Conservation (phyloP, 2,888 invertebrate genomes). For the Isoperla grammatica region DNA sequence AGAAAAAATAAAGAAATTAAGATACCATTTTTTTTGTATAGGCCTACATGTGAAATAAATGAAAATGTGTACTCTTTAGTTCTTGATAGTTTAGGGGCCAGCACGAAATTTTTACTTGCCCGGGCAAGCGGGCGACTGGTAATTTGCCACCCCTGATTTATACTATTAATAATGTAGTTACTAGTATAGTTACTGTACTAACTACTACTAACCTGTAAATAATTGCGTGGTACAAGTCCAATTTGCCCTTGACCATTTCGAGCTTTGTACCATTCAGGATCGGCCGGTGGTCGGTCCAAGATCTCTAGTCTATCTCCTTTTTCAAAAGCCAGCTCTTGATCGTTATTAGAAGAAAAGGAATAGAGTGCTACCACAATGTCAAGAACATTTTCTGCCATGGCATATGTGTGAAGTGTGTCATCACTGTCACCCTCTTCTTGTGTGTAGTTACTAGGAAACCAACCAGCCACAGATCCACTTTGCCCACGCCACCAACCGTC, state of each 20-base stretch:
- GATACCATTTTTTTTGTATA: too few species aligned
- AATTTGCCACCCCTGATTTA: too few species aligned
- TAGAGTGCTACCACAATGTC: conserved; percentile 95
- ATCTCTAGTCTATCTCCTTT: conserved; percentile 96
- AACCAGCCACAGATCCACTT: conserved; percentile 62
- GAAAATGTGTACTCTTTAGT: too few species aligned
- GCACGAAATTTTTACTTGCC: too few species aligned
- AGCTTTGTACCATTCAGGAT: conserved; percentile 99
- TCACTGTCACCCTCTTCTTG: conserved; percentile 78
- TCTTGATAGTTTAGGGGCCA: too few species aligned
- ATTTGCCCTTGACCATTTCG: conserved; percentile 87
- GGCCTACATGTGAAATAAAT: too few species aligned
- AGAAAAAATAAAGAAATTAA: too few species aligned
- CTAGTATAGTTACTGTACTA: too few species aligned
- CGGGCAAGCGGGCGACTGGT: too few species aligned
- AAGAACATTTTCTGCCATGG: conserved; percentile 91
- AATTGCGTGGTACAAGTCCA: conserved; percentile 93
- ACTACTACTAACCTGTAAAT: conserved; percentile 55
- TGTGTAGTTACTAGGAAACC: conserved; percentile 99
- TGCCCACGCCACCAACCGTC: conserved; percentile 99
- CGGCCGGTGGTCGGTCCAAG: conserved; percentile 90
- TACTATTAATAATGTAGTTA: too few species aligned
- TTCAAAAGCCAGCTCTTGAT: conserved; percentile 93
- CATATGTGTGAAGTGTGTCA: conserved; percentile 85
- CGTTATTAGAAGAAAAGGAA: conserved; percentile 88